These are phyloP conservation scores for Hucho hucho DNA, from an alignment of 2,113 vertebrate species.

Conservation along the genomic window DNA sequence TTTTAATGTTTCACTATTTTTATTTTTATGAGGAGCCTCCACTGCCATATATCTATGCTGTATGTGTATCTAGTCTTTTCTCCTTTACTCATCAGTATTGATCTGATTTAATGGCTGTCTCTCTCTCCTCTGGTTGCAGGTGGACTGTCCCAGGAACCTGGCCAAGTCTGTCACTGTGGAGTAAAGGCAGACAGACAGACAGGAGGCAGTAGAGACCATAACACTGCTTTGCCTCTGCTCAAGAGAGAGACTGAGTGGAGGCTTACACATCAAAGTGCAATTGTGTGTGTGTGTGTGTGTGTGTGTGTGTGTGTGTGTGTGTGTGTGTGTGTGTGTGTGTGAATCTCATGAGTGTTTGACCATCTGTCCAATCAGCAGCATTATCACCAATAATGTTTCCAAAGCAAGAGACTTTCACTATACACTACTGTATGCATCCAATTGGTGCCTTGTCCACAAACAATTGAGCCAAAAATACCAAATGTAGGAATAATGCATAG, in stretches of 20 bases:
- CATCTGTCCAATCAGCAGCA: slow-evolving; percentile 2
- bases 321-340: slow-evolving; percentile 12
- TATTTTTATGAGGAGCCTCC: no score
- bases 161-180: slow-evolving; percentile 98
- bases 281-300: slow-evolving; percentile 33
- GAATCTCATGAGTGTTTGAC: slow-evolving; percentile 29
- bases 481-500: slow-evolving; percentile 68
- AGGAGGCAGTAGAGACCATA: slow-evolving; percentile 9
- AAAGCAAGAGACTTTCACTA: slow-evolving; percentile 19
- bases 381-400: slow-evolving; percentile 22
- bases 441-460: neutral
- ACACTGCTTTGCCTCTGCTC: neutral
- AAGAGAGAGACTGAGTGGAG: slow-evolving; percentile 11
- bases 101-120: neutral
- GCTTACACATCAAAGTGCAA: slow-evolving; percentile 62
- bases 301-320: slow-evolving; percentile 27
- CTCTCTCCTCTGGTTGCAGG: slow-evolving; percentile 70
- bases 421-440: neutral
- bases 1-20: no score
- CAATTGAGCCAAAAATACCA: slow-evolving; percentile 57
- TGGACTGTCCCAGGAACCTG: slow-evolving; percentile 95
- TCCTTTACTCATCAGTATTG: no score
- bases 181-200: slow-evolving; percentile 57
- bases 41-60: no score
- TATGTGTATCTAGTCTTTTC: no score